Percentiles rank a stretch among this genome's conserved stretches.
phyloP scores from a whole-genome alignment of 2,888 invertebrate genomes.

The Sialis lutaria region DNA sequence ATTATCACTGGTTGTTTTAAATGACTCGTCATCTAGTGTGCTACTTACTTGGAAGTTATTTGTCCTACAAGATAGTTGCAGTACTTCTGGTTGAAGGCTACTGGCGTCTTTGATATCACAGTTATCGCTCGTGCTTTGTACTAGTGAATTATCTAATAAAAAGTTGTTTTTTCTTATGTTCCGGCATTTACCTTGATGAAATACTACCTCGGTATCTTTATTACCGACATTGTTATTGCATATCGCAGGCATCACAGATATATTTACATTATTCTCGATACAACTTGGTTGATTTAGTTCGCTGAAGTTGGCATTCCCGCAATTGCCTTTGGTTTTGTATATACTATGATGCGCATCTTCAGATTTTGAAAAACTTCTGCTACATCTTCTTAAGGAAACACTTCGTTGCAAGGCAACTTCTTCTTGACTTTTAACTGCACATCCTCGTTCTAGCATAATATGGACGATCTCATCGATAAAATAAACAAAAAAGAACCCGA shows the following conservation, averaged over 20 bases:
- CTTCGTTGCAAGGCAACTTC: conserved; percentile 31
- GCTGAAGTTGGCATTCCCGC: not conserved
- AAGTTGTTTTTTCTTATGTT: not conserved
- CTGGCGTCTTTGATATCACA: too few species aligned
- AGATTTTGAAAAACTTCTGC: not conserved
- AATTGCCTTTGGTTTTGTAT: too few species aligned
- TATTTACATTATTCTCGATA: not conserved
- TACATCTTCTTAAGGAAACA: conserved; percentile 29
- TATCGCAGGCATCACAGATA: too few species aligned
- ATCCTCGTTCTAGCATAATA: conserved; percentile 28
- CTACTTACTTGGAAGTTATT: too few species aligned
- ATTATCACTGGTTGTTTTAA: too few species aligned
- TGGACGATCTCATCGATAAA: conserved; percentile 43
- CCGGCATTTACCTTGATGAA: not conserved
- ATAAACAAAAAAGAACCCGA: conserved; percentile 46
- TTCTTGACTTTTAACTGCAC: conserved; percentile 17
- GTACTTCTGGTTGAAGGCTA: too few species aligned
- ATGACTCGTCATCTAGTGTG: too few species aligned
- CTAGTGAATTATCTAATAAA: too few species aligned
- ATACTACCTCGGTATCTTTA: too few species aligned
- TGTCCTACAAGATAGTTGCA: too few species aligned
- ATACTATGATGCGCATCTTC: not conserved
- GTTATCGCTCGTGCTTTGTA: too few species aligned
- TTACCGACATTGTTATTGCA: too few species aligned
- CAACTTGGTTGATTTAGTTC: not conserved